phyloP scores from a whole-genome alignment of 2,113 vertebrate species.

The Etia nguti region DNA sequence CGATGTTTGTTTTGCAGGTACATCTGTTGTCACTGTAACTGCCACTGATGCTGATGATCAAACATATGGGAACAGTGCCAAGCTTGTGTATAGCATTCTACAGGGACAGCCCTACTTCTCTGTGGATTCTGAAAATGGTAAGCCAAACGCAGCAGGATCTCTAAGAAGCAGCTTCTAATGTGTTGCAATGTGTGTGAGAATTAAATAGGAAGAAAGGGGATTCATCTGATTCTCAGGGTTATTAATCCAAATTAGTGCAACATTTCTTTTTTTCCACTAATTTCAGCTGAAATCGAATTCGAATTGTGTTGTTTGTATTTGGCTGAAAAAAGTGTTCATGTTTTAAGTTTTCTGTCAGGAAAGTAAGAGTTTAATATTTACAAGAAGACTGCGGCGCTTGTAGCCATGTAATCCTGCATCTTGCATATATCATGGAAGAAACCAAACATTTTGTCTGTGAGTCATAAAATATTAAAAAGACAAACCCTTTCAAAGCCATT shows the following conservation, averaged over 20 bases:
- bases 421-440: not conserved
- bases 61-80: constrained; percentile 95
- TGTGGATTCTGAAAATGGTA: constrained; percentile 94
- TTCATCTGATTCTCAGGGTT: not conserved
- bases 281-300: not conserved
- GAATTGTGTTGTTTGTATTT: not conserved
- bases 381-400: rapidly evolving
- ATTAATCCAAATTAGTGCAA: not conserved
- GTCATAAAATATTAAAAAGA: not conserved
- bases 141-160: constrained; percentile 3
- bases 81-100: constrained; percentile 94
- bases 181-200: not conserved
- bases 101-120: constrained; percentile 98
- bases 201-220: not conserved
- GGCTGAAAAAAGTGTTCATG: not conserved
- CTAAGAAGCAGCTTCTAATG: not conserved
- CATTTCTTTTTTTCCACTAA: not conserved
- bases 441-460: not conserved
- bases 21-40: constrained; percentile 88
- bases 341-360: not conserved
- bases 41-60: constrained; percentile 93
- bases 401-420: not conserved
- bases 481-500: not conserved
- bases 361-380: not conserved
- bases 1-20: constrained; percentile 73